Base-by-base conservation (phyloP, 2,113 vertebrate genomes). In the Pogona vitticeps region DNA sequence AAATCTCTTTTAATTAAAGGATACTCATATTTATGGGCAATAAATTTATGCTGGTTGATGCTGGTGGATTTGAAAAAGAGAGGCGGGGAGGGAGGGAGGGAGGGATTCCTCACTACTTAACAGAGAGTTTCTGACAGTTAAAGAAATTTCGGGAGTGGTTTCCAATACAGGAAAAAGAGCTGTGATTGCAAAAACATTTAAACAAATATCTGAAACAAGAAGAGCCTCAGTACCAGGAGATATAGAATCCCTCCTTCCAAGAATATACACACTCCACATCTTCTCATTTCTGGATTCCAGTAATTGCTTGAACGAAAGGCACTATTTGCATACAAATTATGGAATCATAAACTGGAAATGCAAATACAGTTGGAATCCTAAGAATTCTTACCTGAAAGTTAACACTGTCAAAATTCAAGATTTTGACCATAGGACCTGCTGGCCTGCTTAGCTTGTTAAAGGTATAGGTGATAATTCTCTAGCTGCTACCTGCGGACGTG, bases 1-100 rank as follows among this genome's bases (percentile, higher is more conserved):
- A 88, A 81, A 92, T 40, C 9, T 67, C 31, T 85, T 84, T 76
- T 86, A 90, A 56, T 36, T 3, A 88, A 90, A 85, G 26, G 59
- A 42, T 78, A 46, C n/a, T 78, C 31, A 31, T 46, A 31, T 52
- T 46, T 80, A 75, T 70, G 72, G 38, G 33, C 82, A 83, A 63
- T 10, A 0, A 89, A 36, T 83, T 90, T 86, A 17, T 71, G 87
- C 85, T 90, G 80, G 46, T 31, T 88, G 6, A 14, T 65, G 78
- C 81, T 91, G 91, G 68, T 85, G 61, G 81, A 6, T 52, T 76
- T 65, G 13, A 52, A 52, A 52, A 5, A 52, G 5, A 52, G 5
- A 52, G 46, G 10, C 46, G 10, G 5, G 46, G 46, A 52, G 46
- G 10, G 5, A 52, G 46, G 46, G 10, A 10, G 10, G 10, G 38